These are phyloP conservation scores for Alces alces DNA, from an alignment of 2,113 vertebrate species.

Conservation along the genomic window DNA sequence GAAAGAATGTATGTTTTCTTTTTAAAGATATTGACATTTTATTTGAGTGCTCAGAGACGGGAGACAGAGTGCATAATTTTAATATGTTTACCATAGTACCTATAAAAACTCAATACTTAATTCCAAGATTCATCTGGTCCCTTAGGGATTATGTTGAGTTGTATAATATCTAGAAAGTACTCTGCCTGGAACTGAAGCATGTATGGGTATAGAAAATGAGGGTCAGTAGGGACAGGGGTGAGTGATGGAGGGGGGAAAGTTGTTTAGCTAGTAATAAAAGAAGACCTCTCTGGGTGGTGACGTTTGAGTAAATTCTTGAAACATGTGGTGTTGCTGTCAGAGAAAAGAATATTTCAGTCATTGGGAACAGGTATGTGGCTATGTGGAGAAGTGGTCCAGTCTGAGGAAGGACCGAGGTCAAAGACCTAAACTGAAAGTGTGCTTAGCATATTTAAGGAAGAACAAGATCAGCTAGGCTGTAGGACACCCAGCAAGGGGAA, in stretches of 20 bases:
- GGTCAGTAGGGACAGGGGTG: not conserved
- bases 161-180: not conserved
- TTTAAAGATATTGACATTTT: not conserved
- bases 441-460: not conserved
- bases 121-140: not conserved
- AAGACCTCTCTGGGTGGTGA: not conserved
- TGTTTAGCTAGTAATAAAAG: not conserved
- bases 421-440: not conserved
- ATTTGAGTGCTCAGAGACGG: not conserved
- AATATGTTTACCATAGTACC: not conserved
- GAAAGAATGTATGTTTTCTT: not conserved
- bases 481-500: not conserved
- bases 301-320: not conserved
- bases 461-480: not conserved
- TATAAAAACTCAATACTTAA: not conserved
- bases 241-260: not conserved
- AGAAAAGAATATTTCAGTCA: not conserved
- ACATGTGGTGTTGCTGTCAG: not conserved
- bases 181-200: not conserved
- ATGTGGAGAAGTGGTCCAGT: not conserved
- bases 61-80: not conserved
- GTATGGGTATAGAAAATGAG: not conserved
- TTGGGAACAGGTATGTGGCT: not conserved
- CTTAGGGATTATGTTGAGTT: not conserved
- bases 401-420: not conserved